These are phyloP conservation scores for Chamaea fasciata DNA, from an alignment of 2,113 vertebrate species.

Conservation along the genomic window DNA sequence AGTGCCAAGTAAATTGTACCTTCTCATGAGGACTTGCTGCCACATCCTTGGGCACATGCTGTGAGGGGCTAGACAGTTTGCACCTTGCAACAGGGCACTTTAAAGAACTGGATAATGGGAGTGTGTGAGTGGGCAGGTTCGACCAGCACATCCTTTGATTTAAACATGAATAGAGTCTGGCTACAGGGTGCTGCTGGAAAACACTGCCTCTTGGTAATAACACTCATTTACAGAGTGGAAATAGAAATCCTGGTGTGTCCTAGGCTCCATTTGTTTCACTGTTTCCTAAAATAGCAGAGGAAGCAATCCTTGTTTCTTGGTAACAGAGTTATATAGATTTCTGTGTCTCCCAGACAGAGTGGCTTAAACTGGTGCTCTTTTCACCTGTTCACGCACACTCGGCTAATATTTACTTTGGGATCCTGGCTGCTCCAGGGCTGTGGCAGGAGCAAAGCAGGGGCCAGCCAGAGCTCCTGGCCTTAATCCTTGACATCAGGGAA, in stretches of 20 bases:
- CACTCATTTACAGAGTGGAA: conserved; percentile 5
- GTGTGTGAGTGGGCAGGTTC: background rate
- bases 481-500: background rate
- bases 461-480: background rate
- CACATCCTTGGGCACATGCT: background rate
- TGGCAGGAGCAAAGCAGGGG: background rate
- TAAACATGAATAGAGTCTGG: background rate
- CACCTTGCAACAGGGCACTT: background rate
- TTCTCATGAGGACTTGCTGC: background rate
- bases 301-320: conserved; percentile 30
- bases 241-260: conserved; percentile 6
- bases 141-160: background rate
- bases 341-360: background rate
- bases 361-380: conserved; percentile 10
- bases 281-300: conserved; percentile 36
- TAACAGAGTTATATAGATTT: conserved; percentile 1
- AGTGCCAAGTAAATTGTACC: background rate
- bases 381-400: background rate
- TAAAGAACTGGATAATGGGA: background rate
- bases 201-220: background rate
- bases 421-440: background rate
- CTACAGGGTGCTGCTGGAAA: background rate
- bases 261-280: background rate
- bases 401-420: conserved; percentile 33
- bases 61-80: background rate